These are phyloP conservation scores for Hypanus sabinus DNA, from an alignment of 2,113 vertebrate genomes.

Conservation along the genomic window DNA sequence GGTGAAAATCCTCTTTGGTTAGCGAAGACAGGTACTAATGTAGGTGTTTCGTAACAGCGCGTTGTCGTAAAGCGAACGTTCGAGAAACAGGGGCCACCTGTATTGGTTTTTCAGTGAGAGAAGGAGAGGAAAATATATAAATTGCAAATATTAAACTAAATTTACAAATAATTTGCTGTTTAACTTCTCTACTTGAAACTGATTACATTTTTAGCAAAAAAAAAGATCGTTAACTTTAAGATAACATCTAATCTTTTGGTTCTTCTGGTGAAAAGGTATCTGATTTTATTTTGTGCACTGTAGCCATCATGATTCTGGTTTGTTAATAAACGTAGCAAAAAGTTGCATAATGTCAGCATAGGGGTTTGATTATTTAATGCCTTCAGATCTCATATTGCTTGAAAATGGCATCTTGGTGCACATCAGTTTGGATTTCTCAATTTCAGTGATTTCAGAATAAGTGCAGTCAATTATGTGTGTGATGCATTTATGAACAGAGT, in stretches of 20 bases:
- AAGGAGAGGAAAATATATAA: no score
- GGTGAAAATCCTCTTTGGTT: no score
- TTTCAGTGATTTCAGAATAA: not conserved
- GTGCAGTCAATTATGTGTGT: not conserved
- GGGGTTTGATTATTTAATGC: not conserved
- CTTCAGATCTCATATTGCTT: not conserved
- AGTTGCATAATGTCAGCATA: not conserved
- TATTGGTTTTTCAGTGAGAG: no score
- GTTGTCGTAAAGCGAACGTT: no score
- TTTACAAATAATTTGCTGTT: no score
- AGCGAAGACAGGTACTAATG: no score
- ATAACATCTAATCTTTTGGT: not conserved
- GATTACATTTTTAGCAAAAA: not conserved
- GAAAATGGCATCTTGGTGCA: not conserved
- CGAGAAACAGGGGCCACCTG: no score
- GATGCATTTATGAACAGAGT: not conserved
- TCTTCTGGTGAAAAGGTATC: not conserved
- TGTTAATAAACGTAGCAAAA: not conserved
- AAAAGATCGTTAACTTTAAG: not conserved
- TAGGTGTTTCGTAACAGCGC: no score
- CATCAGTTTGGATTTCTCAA: not conserved
- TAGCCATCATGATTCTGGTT: not conserved
- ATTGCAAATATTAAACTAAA: no score
- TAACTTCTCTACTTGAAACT: not conserved
- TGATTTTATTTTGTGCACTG: not conserved